Evolutionary conservation across 2,888 invertebrate species (phyloP).

Genomic region (Frankliniella intonsa): DNA sequence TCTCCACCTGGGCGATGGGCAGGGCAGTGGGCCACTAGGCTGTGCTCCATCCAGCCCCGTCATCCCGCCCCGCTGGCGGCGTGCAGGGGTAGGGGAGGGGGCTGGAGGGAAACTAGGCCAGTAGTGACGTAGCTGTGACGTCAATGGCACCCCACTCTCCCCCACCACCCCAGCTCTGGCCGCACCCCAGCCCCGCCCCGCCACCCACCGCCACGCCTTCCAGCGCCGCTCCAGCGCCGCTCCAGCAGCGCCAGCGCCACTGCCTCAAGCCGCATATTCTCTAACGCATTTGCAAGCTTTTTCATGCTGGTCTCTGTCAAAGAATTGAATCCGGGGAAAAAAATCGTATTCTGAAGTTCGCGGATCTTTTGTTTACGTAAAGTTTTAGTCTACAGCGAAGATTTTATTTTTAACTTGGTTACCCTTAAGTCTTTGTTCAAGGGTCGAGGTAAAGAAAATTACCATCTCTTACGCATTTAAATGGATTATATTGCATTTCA

Average conservation of each 20-base stretch:
- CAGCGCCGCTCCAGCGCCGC: neutral
- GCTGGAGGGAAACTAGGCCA: constrained; percentile 19
- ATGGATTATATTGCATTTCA: too few relatives aligned
- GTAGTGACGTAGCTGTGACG: constrained; percentile 19
- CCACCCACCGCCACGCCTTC: neutral
- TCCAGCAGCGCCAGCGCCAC: neutral
- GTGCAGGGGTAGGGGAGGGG: constrained; percentile 11
- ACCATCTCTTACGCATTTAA: too few relatives aligned
- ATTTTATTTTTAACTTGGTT: too few relatives aligned
- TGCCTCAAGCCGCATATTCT: neutral
- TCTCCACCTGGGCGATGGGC: neutral
- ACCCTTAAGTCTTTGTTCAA: too few relatives aligned
- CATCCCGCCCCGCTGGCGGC: neutral
- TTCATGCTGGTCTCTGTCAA: too few relatives aligned
- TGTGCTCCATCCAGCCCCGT: neutral
- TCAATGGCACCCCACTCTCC: neutral
- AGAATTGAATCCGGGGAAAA: too few relatives aligned
- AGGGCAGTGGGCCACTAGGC: neutral
- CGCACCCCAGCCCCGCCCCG: neutral
- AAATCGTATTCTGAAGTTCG: too few relatives aligned
- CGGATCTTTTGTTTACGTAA: too few relatives aligned
- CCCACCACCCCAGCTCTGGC: neutral
- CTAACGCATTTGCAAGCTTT: neutral
- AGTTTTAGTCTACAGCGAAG: too few relatives aligned
- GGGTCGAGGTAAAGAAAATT: too few relatives aligned